Evolutionary conservation across 2,888 invertebrate species (phyloP).

Genomic region (Nomada lathburiana): DNA sequence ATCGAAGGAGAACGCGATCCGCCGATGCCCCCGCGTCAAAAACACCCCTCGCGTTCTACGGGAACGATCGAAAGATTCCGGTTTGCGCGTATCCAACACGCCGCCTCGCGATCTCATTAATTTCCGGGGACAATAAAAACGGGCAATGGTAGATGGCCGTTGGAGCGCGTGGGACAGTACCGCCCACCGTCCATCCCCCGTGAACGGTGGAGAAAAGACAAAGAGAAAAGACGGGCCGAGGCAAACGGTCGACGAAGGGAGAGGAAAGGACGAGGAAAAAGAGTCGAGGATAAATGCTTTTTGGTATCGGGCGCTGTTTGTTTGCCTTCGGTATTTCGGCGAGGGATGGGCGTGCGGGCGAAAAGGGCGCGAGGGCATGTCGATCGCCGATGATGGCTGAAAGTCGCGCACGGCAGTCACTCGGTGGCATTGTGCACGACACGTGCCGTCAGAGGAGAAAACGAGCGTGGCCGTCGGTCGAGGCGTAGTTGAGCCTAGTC

Average conservation of each 20-base stretch:
- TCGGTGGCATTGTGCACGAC: conserved; percentile 80
- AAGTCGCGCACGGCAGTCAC: conserved; percentile 75
- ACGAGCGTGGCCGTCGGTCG: conserved; percentile 68
- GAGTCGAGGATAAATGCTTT: conserved; percentile 77
- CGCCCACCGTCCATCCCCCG: conserved; percentile 75
- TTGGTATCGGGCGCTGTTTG: conserved; percentile 79
- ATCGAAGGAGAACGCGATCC: too few relatives aligned
- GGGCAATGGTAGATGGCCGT: conserved; percentile 22
- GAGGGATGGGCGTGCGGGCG: conserved; percentile 66
- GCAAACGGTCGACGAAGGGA: conserved; percentile 15
- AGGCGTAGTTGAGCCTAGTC: conserved; percentile 53
- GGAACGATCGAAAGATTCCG: conserved; percentile 12
- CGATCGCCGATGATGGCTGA: conserved; percentile 82
- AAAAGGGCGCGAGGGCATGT: conserved; percentile 75
- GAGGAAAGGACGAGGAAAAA: conserved; percentile 39
- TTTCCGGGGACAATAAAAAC: conserved; percentile 78
- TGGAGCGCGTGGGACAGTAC: conserved; percentile 82
- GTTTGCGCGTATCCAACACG: conserved; percentile 34
- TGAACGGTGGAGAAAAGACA: conserved; percentile 25
- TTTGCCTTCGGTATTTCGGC: conserved; percentile 83
- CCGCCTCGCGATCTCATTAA: conserved; percentile 78
- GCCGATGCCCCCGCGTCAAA: neutral
- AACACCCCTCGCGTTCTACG: neutral
- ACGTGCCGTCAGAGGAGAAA: conserved; percentile 80
- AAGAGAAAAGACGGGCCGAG: conserved; percentile 16